These are phyloP conservation scores for Meles meles DNA, from an alignment of 2,113 vertebrate genomes.

Conservation along the genomic window DNA sequence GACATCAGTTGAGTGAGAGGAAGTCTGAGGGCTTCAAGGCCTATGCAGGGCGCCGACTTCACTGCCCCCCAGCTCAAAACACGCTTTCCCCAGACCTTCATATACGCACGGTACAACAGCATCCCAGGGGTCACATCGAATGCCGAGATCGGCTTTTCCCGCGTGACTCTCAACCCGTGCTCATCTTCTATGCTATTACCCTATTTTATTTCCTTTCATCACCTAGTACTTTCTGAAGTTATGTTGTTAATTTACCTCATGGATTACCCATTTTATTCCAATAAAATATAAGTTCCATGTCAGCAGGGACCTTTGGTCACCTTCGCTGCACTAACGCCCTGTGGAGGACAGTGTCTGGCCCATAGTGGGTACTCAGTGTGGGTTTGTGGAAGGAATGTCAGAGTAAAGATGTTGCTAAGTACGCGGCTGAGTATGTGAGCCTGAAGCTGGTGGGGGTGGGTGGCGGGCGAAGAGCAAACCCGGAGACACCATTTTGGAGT, in stretches of 20 bases:
- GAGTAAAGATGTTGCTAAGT: neutral
- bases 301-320: neutral
- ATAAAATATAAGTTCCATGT: neutral
- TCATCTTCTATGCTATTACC: neutral
- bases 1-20: neutral
- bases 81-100: neutral
- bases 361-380: neutral
- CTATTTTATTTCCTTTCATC: neutral
- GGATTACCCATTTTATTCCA: neutral
- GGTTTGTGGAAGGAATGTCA: neutral
- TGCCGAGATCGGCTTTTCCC: neutral
- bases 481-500: neutral
- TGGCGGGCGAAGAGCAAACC: neutral
- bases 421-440: neutral
- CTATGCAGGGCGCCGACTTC: neutral
- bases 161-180: fast-evolving
- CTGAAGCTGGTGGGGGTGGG: neutral
- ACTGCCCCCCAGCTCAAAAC: neutral
- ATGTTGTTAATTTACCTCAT: neutral
- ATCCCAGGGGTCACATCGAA: neutral
- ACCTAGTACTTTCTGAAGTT: neutral
- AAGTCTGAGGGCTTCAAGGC: neutral
- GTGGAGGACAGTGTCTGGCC: neutral
- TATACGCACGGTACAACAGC: fast-evolving
- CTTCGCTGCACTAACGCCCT: neutral